Evolutionary conservation across 2,888 invertebrate genomes (phyloP).

Genomic region (Agonopterix subpropinquella): DNA sequence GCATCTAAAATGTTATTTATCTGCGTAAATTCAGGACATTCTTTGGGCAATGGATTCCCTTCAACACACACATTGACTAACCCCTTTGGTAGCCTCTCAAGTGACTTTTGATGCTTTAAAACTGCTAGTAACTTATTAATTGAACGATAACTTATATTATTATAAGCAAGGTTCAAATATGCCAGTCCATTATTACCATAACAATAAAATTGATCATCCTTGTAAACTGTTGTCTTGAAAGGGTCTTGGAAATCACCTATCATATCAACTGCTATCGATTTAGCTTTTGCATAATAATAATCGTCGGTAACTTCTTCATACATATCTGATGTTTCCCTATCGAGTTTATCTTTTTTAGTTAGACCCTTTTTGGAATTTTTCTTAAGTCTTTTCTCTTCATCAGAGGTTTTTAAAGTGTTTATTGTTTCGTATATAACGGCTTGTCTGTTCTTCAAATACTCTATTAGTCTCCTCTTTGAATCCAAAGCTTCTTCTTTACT

Average conservation of each 20-base stretch:
- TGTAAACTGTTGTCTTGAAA: conserved; percentile 21
- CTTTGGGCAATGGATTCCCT: conserved; percentile 25
- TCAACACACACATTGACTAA: conserved; percentile 24
- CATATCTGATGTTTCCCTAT: conserved; percentile 21
- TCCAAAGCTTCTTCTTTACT: conserved; percentile 26
- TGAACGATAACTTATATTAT: conserved; percentile 20
- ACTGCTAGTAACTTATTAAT: conserved; percentile 21
- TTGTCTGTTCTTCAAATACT: conserved; percentile 29
- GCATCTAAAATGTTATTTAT: no score
- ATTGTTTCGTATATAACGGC: conserved; percentile 18
- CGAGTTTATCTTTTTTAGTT: conserved; percentile 1
- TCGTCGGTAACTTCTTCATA: conserved; percentile 19
- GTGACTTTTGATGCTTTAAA: conserved; percentile 20
- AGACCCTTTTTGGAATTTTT: background rate
- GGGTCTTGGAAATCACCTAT: conserved; percentile 36
- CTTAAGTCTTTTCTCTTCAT: conserved; percentile 21
- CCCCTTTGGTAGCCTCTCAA: conserved; percentile 23
- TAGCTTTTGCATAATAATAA: conserved; percentile 27
- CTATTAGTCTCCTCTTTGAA: conserved; percentile 21
- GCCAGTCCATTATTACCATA: conserved; percentile 23
- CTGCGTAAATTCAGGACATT: no score
- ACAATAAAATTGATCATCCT: conserved; percentile 16
- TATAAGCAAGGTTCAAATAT: conserved; percentile 27
- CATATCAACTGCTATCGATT: conserved; percentile 17
- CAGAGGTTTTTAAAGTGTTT: conserved; percentile 10